phyloP scores from a whole-genome alignment of 2,888 invertebrate species.

The Protula sp. region DNA sequence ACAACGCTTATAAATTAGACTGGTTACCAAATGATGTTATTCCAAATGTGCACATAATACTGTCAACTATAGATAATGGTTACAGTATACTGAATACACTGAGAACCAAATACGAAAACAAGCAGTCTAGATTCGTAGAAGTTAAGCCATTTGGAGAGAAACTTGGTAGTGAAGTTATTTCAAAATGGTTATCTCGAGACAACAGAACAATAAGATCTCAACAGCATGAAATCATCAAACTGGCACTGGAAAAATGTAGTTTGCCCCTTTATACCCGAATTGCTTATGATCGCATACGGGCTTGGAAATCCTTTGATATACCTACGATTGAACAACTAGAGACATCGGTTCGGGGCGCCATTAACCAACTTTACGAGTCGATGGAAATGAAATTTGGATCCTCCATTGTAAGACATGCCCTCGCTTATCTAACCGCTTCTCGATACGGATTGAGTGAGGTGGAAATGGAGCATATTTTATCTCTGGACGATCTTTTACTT shows the following conservation, averaged over 20 bases:
- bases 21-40: conserved; percentile 7
- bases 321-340: neutral
- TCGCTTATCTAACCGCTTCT: conserved; percentile 18
- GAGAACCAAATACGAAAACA: neutral
- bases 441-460: conserved; percentile 14
- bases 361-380: conserved; percentile 12
- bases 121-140: neutral
- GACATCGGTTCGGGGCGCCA: conserved; percentile 6
- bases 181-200: conserved; percentile 7
- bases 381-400: conserved; percentile 19
- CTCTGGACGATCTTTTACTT: conserved; percentile 4
- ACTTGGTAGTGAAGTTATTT: conserved; percentile 9
- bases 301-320: conserved; percentile 15
- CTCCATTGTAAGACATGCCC: conserved; percentile 9
- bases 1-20: conserved; percentile 21
- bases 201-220: neutral
- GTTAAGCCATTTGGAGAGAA: conserved; percentile 3
- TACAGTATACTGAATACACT: neutral
- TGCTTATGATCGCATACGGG: conserved; percentile 13
- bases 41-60: conserved; percentile 1
- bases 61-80: conserved; percentile 4
- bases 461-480: conserved; percentile 7
- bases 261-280: conserved; percentile 19
- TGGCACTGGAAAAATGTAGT: conserved; percentile 12
- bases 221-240: conserved; percentile 1